Base-by-base conservation (phyloP, 2,888 invertebrate species). In the Xanthia togata region DNA sequence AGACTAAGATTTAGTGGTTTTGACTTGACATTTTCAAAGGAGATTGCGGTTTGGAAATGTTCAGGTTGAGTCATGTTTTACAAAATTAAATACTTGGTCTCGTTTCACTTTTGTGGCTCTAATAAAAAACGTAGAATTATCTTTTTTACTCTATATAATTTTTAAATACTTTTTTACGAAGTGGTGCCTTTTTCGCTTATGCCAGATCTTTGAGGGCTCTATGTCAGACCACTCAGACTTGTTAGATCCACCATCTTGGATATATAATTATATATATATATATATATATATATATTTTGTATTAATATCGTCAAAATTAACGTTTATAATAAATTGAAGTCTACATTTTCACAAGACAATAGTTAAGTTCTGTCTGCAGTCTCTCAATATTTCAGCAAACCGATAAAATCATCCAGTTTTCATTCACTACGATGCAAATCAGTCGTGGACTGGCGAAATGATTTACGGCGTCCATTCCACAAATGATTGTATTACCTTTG, bases 401-500 rank as follows among this genome's bases (percentile, higher is more conserved):
- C 31, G 55, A 70, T 80, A 60, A 59, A 82, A 53, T 62, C 64
- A 4, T 60, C 31, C 12, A 69, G 26, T 26, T 70, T 68, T 73
- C 73, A 83, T 78, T 78, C 44, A 47, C 17, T 65, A 23, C 6
- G 31, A 73, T 84, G 75, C 65, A 78, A 77, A 75, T 62, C 64
- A 63, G 47, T 53, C 31, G 11, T 12, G 63, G 70, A 44, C 76
- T 78, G 84, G 70, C 70, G 77, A 81, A 79, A 79, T 70, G 59
- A 84, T 84, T 87, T 73, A 82, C 53, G 64, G 67, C 59, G 12
- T 26, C 67, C n/a, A 73, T 62, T 67, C 44, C 57, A 70, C 67
- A 69, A 86, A 76, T 80, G 57, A 85, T 75, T 76, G 72, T 75
- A 73, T 82, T 82, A 76, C 76, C 57, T 63, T 81, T 64, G 60